These are phyloP conservation scores for Beroe forskalii DNA, from an alignment of 37 sponge, comb jelly and placozoan genomes.

Conservation along the genomic window DNA sequence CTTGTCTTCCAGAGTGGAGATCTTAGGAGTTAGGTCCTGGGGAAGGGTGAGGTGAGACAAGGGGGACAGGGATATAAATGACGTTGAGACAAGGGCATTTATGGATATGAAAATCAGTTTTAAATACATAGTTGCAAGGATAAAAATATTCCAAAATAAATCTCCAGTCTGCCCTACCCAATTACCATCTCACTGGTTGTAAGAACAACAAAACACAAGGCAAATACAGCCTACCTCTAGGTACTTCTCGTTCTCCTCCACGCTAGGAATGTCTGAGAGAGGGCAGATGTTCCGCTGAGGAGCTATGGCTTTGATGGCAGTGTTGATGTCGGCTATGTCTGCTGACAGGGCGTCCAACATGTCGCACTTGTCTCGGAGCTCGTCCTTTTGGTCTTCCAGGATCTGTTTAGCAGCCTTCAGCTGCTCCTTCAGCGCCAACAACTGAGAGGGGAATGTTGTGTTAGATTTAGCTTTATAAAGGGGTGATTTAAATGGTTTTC, in stretches of 20 bases:
- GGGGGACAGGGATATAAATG: background rate
- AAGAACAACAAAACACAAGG: no score
- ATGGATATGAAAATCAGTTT: background rate
- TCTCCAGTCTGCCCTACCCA: no score
- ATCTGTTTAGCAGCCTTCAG: background rate
- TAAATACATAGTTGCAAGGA: no score
- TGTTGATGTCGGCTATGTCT: conserved; percentile 21
- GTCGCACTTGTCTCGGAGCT: conserved; percentile 28
- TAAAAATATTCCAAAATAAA: no score
- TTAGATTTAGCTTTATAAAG: no score
- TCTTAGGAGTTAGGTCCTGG: conserved; percentile 2
- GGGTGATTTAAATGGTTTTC: no score
- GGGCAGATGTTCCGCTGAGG: conserved; percentile 3
- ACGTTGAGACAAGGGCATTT: background rate
- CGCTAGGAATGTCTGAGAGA: background rate
- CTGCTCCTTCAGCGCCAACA: background rate
- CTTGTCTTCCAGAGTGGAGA: conserved; percentile 49
- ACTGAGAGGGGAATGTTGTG: background rate
- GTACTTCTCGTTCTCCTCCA: conserved; percentile 39
- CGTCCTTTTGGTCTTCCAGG: conserved; percentile 34
- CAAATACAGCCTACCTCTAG: conserved; percentile 15
- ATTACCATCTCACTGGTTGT: no score
- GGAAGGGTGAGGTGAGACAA: background rate
- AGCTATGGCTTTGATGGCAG: conserved; percentile 18
- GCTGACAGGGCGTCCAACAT: conserved; percentile 58